phyloP scores from a whole-genome alignment of 2,888 invertebrate genomes.

The Mechanitis messenoides region DNA sequence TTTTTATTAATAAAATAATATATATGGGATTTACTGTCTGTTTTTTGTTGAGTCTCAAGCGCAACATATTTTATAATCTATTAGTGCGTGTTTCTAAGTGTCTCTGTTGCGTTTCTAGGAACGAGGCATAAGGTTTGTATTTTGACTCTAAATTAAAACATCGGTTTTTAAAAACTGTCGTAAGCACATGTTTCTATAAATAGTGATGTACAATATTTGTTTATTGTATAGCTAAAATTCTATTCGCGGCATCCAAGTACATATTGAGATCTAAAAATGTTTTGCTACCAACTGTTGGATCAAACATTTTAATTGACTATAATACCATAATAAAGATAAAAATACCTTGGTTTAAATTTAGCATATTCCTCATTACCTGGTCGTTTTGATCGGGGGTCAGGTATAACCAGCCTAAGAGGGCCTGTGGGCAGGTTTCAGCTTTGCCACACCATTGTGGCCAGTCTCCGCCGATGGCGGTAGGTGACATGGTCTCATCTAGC shows the following conservation, averaged over 20 bases:
- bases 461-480: constrained; percentile 64
- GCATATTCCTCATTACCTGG: constrained; percentile 45
- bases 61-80: too few relatives aligned
- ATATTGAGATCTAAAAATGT: not conserved
- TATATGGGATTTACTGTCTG: too few relatives aligned
- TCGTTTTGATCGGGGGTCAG: constrained; percentile 66
- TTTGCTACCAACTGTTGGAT: not conserved
- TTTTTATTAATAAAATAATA: too few relatives aligned
- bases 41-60: too few relatives aligned
- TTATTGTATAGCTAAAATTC: not conserved
- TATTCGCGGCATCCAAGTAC: constrained; percentile 1
- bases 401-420: constrained; percentile 67
- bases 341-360: not conserved
- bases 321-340: not conserved
- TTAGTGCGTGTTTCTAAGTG: too few relatives aligned
- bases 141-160: too few relatives aligned
- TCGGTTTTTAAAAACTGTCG: too few relatives aligned
- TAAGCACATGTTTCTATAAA: not conserved
- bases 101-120: too few relatives aligned
- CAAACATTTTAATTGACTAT: not conserved
- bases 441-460: constrained; percentile 68
- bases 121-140: too few relatives aligned
- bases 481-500: constrained; percentile 61
- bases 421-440: constrained; percentile 57
- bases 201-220: not conserved